phyloP scores from a whole-genome alignment of 2,113 vertebrate genomes.

The Orcinus orca region DNA sequence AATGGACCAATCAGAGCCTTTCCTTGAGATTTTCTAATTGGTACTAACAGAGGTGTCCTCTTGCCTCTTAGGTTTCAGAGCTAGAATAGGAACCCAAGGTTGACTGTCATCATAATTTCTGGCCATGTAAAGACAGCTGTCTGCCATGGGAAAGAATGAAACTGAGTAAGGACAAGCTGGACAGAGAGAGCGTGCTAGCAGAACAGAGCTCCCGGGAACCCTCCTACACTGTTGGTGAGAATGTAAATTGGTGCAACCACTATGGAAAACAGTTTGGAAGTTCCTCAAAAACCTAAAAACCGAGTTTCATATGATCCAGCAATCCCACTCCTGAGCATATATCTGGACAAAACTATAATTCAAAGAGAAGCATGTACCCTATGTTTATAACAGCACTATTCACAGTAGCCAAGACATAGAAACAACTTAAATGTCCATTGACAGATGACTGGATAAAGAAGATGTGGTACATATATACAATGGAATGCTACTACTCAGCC shows the following conservation, averaged over 20 bases:
- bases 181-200: not conserved
- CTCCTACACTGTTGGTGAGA: not conserved
- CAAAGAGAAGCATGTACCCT: accelerated
- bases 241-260: not conserved
- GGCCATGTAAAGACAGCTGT: not conserved
- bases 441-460: not conserved
- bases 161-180: not conserved
- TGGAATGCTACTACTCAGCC: not conserved
- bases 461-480: accelerated
- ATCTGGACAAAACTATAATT: not conserved
- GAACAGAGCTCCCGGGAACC: accelerated
- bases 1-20: not conserved
- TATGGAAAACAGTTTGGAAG: not conserved
- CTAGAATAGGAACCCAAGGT: not conserved
- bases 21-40: not conserved
- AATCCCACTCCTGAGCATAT: not conserved
- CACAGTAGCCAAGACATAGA: not conserved
- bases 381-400: not conserved
- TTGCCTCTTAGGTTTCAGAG: not conserved
- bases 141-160: not conserved
- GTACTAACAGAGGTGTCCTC: not conserved
- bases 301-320: not conserved
- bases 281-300: not conserved
- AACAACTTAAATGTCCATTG: accelerated
- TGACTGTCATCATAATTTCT: not conserved